Evolutionary conservation across 2,888 invertebrate species (phyloP), one percentile per base, ranked within the genome.

Genomic region (Brenthis ino): DNA sequence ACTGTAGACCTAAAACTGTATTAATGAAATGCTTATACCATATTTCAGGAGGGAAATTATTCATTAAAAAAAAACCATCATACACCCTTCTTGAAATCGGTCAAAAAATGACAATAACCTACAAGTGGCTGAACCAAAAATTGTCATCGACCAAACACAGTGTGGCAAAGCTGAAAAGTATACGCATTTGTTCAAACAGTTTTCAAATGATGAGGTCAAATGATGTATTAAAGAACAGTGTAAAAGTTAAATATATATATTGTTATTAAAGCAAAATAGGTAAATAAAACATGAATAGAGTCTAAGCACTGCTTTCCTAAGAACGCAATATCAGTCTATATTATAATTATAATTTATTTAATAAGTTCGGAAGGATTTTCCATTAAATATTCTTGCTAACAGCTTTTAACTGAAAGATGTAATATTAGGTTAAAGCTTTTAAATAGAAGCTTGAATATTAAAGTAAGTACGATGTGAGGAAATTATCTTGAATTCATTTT

Each of bases 81-180:
- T 14, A 14, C 5, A 56, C 2, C n/a, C 28, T 28, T 37, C n/a
- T 43, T n/a, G 28, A n/a, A 33, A 14, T 33, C 12, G 3, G 14
- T 14, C 13, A 37, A 24, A 4, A 13, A 33, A 57, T n/a, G 6
- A 14, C 8, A 5, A 61, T 4, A 6, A 33, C 14, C 37, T 28
- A 0, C n/a, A 28, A 28, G 50, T 5, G 37, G 11, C 13, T 53
- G n/a, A 11, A 14, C 28, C 16, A 11, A 55, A 48, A 55, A 47
- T 64, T 55, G 55, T 47, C 56, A 64, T 53, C 43, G 43, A 64
- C 28, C 64, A 11, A 64, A 56, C 24, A 63, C 20, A 13, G 20
- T 55, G 64, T 64, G 64, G 64, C 55, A 20, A 64, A 55, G 64
- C 64, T 64, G 56, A 48, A 64, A 64, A 64, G 64, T 64, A 64